Percentiles rank a stretch among this genome's conserved stretches.
Evolutionary conservation across 2,113 vertebrate genomes (phyloP).

Genomic region (Passer domesticus): DNA sequence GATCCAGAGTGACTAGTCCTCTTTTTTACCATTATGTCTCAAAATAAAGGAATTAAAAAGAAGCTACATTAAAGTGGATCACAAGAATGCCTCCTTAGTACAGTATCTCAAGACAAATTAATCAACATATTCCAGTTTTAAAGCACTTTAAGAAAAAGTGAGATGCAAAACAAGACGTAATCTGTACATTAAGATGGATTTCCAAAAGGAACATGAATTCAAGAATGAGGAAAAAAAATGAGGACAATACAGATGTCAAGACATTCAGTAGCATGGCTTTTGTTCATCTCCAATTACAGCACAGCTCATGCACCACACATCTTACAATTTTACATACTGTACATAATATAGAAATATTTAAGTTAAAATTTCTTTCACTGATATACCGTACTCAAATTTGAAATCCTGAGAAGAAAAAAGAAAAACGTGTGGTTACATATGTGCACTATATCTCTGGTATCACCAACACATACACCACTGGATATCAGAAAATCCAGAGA

Average conservation of each 20-base stretch:
- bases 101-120: not conserved
- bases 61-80: slow-evolving; percentile 14
- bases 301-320: slow-evolving; percentile 77
- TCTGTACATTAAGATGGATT: not conserved
- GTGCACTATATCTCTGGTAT: slow-evolving; percentile 18
- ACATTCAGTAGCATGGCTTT: slow-evolving; percentile 63
- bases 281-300: slow-evolving; percentile 42
- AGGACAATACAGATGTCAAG: slow-evolving; percentile 38
- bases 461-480: slow-evolving; percentile 58
- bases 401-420: slow-evolving; percentile 88
- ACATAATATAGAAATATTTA: slow-evolving; percentile 82
- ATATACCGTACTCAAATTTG: slow-evolving; percentile 79
- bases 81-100: not conserved
- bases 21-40: slow-evolving; percentile 1
- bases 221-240: not conserved
- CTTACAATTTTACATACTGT: slow-evolving; percentile 83
- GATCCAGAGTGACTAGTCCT: slow-evolving; percentile 10
- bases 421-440: slow-evolving; percentile 60
- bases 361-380: slow-evolving; percentile 86
- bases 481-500: slow-evolving; percentile 41
- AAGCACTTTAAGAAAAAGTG: slow-evolving; percentile 26
- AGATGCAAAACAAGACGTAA: slow-evolving; percentile 16
- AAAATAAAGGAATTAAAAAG: slow-evolving; percentile 22
- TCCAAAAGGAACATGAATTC: slow-evolving; percentile 24
- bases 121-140: slow-evolving; percentile 26